Conservation (phyloP, 2,113 vertebrate genomes). For the Mastomys coucha region DNA sequence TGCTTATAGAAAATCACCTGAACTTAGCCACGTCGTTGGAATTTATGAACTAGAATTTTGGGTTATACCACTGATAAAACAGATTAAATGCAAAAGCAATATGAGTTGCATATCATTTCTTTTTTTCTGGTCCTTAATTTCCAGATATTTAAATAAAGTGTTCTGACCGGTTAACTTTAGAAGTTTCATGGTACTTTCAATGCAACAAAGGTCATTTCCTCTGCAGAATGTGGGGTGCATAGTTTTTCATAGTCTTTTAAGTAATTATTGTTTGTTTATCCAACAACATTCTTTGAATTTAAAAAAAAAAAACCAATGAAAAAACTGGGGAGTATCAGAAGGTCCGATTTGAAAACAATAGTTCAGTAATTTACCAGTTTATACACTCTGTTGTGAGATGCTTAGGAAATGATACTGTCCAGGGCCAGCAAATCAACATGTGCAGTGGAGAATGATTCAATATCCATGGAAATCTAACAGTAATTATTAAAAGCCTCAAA, state of each 20-base stretch:
- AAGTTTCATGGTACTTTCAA: constrained; percentile 9
- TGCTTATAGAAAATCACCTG: neutral
- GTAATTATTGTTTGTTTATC: no score
- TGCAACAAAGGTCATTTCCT: neutral
- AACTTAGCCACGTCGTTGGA: neutral
- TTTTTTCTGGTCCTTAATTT: neutral
- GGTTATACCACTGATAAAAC: neutral
- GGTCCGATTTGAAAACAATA: neutral
- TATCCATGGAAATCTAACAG: neutral
- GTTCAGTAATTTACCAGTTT: neutral
- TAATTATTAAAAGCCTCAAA: neutral
- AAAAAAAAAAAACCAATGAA: neutral
- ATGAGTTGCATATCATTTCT: neutral
- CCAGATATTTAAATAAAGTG: neutral
- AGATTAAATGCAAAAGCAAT: neutral
- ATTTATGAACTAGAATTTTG: neutral
- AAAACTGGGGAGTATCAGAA: neutral
- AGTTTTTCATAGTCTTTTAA: neutral
- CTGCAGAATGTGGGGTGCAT: neutral
- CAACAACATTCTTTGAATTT: neutral
- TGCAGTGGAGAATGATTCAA: neutral
- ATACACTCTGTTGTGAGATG: neutral
- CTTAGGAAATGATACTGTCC: neutral
- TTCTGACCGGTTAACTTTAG: neutral
- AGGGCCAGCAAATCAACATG: neutral